Base-by-base conservation (phyloP, 2,113 vertebrate genomes). In the Nesogale talazaci region DNA sequence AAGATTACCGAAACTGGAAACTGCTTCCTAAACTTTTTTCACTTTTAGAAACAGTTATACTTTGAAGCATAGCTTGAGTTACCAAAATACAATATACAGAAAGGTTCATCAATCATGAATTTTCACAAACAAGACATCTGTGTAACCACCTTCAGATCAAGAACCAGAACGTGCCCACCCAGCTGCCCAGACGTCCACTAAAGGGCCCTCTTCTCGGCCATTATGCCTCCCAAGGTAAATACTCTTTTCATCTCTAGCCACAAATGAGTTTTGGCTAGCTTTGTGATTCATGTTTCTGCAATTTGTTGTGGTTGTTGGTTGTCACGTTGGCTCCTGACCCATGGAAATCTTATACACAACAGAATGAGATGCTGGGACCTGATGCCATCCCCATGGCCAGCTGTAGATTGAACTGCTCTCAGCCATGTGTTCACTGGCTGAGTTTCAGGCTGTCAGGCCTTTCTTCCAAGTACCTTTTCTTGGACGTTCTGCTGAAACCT, bases 71-170 rank as follows among this genome's bases (percentile, higher is more conserved):
- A 83, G 75, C 22, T 82, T 82, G 46, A 94, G 89, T 86, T 72
- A 83, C 23, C 63, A 34, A 81, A 77, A 2, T 65, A 79, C 79
- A 89, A 81, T 6, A 86, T 65, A 83, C 2, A 85, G 17, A 25
- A 92, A 95, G 83, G 20, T 77, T 93, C 56, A 92, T 29, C 81
- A 86, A 75, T 23, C 42, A 79, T 59, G n/a, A 80, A 63, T 83
- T 93, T 84, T 83, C 31, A 79, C 38, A 76, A 81, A 42, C 11
- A 88, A 87, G 25, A 88, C 88, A 38, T 8, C 7, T 34, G 70
- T 27, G 52, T 76, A 80, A 83, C 29, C 2, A 56, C 38, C 7
- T 40, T 56, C 40, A 89, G 40, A 72, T 92, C 23, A 95, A 94
- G 36, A 87, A 86, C 93, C 22, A 90, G 67, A 90, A 87, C 4